Evolutionary conservation across 2,797 vertebrate species (phyloP), one percentile per base, ranked within the genome.

Genomic region (Cheirogaleus major): DNA sequence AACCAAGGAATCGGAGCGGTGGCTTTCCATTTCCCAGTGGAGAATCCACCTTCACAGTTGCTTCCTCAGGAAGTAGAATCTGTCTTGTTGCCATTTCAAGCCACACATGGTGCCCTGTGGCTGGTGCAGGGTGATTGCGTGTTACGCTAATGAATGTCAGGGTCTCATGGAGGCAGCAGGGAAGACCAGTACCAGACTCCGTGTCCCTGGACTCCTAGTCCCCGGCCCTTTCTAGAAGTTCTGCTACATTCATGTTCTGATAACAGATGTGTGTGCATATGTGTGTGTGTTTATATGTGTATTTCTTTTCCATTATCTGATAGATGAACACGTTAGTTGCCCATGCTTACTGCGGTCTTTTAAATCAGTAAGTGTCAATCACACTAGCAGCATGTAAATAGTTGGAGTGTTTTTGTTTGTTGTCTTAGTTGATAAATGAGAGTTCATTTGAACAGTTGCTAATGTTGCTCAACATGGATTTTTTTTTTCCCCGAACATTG

Each of bases 391-490:
- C 30, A 0, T 50, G 23, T 69, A 38, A 82, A 27, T 43, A 78
- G 61, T 89, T 43, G 45, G 25, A 23, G 10, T 81, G 41, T 35
- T 86, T 72, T 25, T 75, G 10, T 70, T 48, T 75, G 50, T 78
- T 87, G 27, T 93, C 70, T 78, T 38, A 2, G 79, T n/a, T 63
- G 83, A 86, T 83, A 70, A 80, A 20, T 17, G 38, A 86, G 50
- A 23, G 52, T 88, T 91, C 50, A 41, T 78, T 57, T 32, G 55
- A 95, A 91, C 32, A 89, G 59, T 72, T 76, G 76, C n/a, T 92
- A 9, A 82, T 35, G 63, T 69, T 30, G 78, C 69, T 67, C 65
- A 45, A 82, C 67, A 25, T 2, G 7, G 25, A 18, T 72, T 30
- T 11, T 97, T 30, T 10, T 97, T 93, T 43, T 5, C 3, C 6